Conservation (phyloP, 2,888 invertebrate genomes). For the Yponomeuta cagnagella region DNA sequence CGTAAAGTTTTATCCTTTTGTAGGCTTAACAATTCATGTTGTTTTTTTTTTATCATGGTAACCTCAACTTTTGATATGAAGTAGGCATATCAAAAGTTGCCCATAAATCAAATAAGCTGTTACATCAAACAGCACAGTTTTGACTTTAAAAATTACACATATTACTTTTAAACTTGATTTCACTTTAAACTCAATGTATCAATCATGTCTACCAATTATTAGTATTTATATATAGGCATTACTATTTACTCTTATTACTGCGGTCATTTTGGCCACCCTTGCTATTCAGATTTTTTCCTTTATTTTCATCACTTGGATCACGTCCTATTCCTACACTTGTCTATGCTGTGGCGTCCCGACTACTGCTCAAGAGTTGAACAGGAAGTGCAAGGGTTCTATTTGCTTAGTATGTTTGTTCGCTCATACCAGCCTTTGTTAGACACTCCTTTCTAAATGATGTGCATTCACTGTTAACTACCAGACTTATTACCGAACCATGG, state of each 20-base stretch:
- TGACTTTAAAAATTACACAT: too few relatives aligned
- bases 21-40: too few relatives aligned
- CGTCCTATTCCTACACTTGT: not conserved
- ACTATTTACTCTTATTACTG: too few relatives aligned
- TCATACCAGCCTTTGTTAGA: slow-evolving; percentile 2
- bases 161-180: too few relatives aligned
- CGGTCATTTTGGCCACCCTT: too few relatives aligned
- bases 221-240: too few relatives aligned
- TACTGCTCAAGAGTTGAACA: slow-evolving; percentile 4
- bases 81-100: not conserved
- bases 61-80: too few relatives aligned
- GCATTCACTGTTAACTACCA: not conserved
- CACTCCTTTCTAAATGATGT: not conserved
- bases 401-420: not conserved
- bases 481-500: not conserved
- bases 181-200: too few relatives aligned
- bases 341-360: not conserved
- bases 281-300: not conserved
- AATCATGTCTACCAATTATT: too few relatives aligned
- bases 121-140: not conserved
- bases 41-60: too few relatives aligned
- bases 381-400: slow-evolving; percentile 11
- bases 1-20: too few relatives aligned
- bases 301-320: not conserved
- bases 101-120: not conserved